These are phyloP conservation scores for Anarhynchus alexandrinus DNA, from an alignment of 2,113 vertebrate genomes.

Conservation along the genomic window DNA sequence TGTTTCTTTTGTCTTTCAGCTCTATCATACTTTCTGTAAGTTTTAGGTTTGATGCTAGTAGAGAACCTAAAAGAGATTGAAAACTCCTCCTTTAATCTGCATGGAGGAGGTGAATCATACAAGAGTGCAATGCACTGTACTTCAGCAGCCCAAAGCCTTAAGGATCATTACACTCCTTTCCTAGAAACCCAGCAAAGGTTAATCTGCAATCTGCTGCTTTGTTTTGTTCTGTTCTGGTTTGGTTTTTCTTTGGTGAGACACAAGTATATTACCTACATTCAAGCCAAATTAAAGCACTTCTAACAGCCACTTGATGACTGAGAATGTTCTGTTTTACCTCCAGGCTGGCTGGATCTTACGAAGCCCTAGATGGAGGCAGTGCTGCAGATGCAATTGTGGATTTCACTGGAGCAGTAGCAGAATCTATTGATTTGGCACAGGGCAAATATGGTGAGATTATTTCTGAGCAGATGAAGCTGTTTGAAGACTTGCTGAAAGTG, in stretches of 20 bases:
- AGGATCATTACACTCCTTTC: not conserved
- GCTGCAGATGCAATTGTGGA: constrained; percentile 93
- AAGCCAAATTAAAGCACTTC: not conserved
- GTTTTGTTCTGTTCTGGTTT: not conserved
- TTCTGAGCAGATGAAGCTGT: constrained; percentile 81
- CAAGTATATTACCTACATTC: not conserved
- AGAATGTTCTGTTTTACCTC: not conserved
- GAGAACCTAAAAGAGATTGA: not conserved
- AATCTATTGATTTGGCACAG: constrained; percentile 80
- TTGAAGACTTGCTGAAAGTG: constrained; percentile 85
- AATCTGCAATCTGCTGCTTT: not conserved
- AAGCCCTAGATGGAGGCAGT: constrained; percentile 89
- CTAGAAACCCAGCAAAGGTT: not conserved
- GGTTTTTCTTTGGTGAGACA: not conserved
- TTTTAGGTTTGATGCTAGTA: not conserved
- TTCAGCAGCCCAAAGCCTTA: not conserved
- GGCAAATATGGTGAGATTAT: constrained; percentile 76
- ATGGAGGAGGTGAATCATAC: not conserved
- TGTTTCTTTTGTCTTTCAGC: not conserved
- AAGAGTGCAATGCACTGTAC: not conserved
- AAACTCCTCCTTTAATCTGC: not conserved
- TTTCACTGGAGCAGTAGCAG: constrained; percentile 90
- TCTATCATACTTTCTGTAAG: not conserved
- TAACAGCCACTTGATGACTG: not conserved
- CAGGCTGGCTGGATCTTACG: constrained; percentile 90